Evolutionary conservation across 2,113 vertebrate genomes (phyloP).

Genomic region (Nestor notabilis): DNA sequence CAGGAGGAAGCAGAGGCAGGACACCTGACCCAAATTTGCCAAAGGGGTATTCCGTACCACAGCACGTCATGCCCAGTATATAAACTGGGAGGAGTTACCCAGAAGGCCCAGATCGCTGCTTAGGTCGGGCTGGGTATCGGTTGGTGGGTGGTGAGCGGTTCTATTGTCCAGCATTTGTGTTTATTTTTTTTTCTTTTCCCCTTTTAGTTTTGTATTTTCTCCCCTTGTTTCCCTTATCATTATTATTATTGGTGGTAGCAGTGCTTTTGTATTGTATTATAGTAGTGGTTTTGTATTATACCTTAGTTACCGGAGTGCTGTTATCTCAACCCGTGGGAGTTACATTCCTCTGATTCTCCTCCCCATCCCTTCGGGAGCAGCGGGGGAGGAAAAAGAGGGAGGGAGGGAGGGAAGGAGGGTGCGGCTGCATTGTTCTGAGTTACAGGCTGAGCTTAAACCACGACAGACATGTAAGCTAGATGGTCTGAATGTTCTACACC

Average conservation of each 20-base stretch:
- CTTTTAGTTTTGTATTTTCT: background rate
- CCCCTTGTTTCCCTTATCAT: background rate
- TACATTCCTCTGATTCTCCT: background rate
- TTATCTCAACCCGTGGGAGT: background rate
- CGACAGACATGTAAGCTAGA: background rate
- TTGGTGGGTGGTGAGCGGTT: background rate
- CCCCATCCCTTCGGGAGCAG: background rate
- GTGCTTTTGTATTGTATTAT: no score
- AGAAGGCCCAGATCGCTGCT: background rate
- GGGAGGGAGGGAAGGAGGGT: rapidly evolving
- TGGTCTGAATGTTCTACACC: background rate
- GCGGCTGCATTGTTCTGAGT: background rate
- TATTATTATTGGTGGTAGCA: background rate
- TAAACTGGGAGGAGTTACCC: background rate
- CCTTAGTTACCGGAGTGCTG: background rate
- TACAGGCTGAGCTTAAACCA: background rate
- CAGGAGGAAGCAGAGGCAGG: background rate
- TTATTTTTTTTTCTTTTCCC: no score
- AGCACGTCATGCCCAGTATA: background rate
- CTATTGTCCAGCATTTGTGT: background rate
- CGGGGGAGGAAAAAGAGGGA: background rate
- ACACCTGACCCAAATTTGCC: background rate
- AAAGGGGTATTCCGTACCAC: background rate
- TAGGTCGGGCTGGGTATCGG: background rate
- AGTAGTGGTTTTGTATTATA: background rate